Conservation (phyloP, 2,888 invertebrate species). For the Aproaerema taeniolella region DNA sequence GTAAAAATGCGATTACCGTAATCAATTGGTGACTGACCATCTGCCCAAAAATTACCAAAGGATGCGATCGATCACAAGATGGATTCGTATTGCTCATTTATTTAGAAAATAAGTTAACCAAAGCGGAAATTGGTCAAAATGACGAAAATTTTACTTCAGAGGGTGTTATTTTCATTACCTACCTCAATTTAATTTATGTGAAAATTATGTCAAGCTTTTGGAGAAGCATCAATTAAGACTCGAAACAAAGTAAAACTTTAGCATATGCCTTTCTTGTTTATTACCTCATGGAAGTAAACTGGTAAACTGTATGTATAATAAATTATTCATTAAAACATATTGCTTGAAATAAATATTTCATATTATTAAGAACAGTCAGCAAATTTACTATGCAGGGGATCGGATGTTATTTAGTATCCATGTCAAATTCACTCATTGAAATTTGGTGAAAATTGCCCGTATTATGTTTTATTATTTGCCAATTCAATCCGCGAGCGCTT, state of each 20-base stretch:
- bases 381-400: too few relatives aligned
- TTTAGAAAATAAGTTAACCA: neutral
- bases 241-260: slow-evolving; percentile 1
- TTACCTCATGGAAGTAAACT: slow-evolving; percentile 8
- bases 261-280: slow-evolving; percentile 2
- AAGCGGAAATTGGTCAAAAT: neutral
- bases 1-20: too few relatives aligned
- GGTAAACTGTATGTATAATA: slow-evolving; percentile 9
- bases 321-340: slow-evolving; percentile 16
- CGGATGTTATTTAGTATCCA: too few relatives aligned
- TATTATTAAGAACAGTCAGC: too few relatives aligned
- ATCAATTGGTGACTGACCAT: too few relatives aligned
- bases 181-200: too few relatives aligned
- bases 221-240: neutral
- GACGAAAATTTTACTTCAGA: neutral
- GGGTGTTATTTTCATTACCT: too few relatives aligned
- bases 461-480: neutral
- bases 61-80: too few relatives aligned
- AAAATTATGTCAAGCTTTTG: too few relatives aligned
- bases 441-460: neutral
- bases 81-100: too few relatives aligned
- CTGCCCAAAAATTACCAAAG: too few relatives aligned
- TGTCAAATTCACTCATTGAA: too few relatives aligned
- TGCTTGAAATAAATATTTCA: slow-evolving; percentile 9
- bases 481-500: neutral